Evolutionary conservation across 2,113 vertebrate species (phyloP).

Genomic region (Solea solea): DNA sequence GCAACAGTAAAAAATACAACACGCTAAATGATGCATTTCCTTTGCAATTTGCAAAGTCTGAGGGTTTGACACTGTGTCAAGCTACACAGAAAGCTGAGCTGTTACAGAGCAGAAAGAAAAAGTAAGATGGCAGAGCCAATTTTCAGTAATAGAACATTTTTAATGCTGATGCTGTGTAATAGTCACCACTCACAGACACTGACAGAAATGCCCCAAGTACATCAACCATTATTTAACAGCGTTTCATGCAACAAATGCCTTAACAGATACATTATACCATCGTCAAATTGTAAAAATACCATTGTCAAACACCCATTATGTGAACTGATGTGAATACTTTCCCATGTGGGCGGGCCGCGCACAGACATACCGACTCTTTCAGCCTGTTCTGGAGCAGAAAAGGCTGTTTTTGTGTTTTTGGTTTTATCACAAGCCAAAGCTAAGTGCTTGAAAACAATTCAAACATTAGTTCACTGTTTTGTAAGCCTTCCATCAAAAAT

Average conservation of each 20-base stretch:
- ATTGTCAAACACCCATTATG: not conserved
- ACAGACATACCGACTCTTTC: not conserved
- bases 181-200: not conserved
- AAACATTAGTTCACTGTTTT: not conserved
- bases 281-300: not conserved
- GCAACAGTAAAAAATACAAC: too few relatives aligned
- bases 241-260: not conserved
- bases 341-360: not conserved
- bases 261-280: not conserved
- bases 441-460: slow-evolving; percentile 2
- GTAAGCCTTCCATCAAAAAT: not conserved
- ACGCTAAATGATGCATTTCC: too few relatives aligned
- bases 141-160: not conserved
- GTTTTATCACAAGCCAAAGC: not conserved
- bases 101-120: not conserved
- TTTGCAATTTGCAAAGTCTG: too few relatives aligned
- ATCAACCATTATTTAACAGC: not conserved
- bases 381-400: not conserved
- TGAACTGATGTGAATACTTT: not conserved
- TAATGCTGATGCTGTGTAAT: not conserved
- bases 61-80: too few relatives aligned
- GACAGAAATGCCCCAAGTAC: too few relatives aligned
- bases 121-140: not conserved
- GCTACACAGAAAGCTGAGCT: too few relatives aligned
- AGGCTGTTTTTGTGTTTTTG: not conserved